These are phyloP conservation scores for Aethina tumida DNA, from an alignment of 1,140 invertebrate genomes.

Conservation along the genomic window DNA sequence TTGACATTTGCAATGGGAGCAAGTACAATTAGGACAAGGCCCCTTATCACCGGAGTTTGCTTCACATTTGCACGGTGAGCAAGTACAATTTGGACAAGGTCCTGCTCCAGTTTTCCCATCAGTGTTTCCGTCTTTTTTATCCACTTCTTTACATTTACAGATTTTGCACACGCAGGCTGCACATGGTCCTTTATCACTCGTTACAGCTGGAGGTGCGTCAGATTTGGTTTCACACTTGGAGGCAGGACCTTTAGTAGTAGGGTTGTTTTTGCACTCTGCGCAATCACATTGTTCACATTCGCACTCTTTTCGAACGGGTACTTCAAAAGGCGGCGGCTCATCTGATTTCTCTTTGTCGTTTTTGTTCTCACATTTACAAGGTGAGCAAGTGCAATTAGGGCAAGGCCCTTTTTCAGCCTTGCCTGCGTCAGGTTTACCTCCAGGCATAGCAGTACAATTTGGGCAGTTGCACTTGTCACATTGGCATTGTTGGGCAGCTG, in stretches of 20 bases:
- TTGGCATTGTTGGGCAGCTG: no score
- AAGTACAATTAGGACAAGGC: background rate
- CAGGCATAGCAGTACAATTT: no score
- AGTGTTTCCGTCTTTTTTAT: no score
- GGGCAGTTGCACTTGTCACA: no score
- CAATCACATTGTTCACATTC: slow-evolving; percentile 8
- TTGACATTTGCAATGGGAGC: background rate
- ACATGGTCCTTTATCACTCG: slow-evolving; percentile 1
- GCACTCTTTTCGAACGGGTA: slow-evolving; percentile 10
- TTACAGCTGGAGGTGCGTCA: no score
- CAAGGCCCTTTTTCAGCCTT: background rate
- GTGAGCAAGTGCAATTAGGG: background rate
- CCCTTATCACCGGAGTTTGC: background rate
- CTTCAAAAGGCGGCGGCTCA: slow-evolving; percentile 12
- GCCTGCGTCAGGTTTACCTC: no score
- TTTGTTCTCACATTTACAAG: background rate
- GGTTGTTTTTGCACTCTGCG: slow-evolving; percentile 2
- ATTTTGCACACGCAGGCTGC: slow-evolving; percentile 1
- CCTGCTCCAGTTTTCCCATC: background rate
- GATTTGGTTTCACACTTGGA: no score
- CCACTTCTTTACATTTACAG: no score
- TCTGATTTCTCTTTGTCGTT: no score
- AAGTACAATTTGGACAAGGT: slow-evolving; percentile 6
- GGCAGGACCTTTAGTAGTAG: no score
- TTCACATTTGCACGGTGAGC: background rate